Percentiles rank a stretch among this genome's conserved stretches.
Conservation (phyloP, 1,140 invertebrate genomes). For the Drosophila insularis region DNA sequence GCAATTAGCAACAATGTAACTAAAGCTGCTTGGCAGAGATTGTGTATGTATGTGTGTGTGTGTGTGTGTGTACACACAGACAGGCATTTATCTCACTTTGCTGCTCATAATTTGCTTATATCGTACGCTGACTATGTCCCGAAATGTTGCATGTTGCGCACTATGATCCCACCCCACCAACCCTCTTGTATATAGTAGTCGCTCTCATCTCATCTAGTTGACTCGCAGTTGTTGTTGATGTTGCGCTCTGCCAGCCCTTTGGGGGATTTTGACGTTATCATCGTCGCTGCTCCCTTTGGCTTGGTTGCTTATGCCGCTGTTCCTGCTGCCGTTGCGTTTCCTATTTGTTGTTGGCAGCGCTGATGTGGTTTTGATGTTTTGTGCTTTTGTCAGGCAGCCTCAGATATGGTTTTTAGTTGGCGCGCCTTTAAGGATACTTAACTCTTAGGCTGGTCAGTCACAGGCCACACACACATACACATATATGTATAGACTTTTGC, state of each 20-base stretch:
- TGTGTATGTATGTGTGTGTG: conserved; percentile 41
- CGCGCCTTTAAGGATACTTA: conserved; percentile 36
- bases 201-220: conserved; percentile 38
- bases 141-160: conserved; percentile 19
- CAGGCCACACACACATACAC: conserved; percentile 2
- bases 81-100: conserved; percentile 75
- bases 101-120: conserved; percentile 80
- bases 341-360: background rate
- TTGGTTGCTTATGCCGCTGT: conserved; percentile 16
- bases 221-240: conserved; percentile 53
- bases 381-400: conserved; percentile 52
- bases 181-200: background rate
- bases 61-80: conserved; percentile 49
- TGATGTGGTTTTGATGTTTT: conserved; percentile 78
- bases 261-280: conserved; percentile 64
- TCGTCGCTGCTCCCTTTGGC: conserved; percentile 28
- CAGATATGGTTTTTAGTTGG: conserved; percentile 27
- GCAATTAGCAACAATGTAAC: conserved; percentile 70
- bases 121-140: conserved; percentile 47
- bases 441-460: conserved; percentile 43
- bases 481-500: background rate
- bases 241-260: conserved; percentile 68
- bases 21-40: conserved; percentile 34
- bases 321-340: conserved; percentile 12
- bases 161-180: conserved; percentile 11